These are phyloP conservation scores for Sinocyclocheilus grahami DNA, from an alignment of 2,113 vertebrate genomes.

Conservation along the genomic window DNA sequence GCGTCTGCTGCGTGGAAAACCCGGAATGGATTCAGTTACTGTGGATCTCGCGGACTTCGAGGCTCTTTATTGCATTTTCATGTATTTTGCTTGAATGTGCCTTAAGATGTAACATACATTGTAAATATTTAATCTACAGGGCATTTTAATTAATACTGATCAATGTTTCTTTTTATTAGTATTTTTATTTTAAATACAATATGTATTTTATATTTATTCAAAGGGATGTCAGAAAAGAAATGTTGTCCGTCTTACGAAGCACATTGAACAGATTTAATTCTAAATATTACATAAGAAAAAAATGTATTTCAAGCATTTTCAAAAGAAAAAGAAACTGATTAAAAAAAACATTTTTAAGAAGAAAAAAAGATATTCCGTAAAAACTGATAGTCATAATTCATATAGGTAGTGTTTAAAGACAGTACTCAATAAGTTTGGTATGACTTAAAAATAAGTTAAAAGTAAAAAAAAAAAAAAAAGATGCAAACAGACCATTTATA, in stretches of 20 bases:
- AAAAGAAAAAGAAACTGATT: not conserved
- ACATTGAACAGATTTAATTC: not conserved
- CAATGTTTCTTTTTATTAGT: not conserved
- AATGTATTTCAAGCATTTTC: not conserved
- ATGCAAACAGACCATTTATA: not conserved
- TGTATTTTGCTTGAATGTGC: not conserved
- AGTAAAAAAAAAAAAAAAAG: not conserved
- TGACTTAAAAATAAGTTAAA: not conserved
- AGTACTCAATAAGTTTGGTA: not conserved
- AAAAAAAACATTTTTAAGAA: not conserved
- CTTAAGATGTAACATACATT: not conserved
- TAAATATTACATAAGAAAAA: not conserved
- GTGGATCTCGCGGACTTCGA: not conserved
- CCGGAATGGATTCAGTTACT: slow-evolving; percentile 50
- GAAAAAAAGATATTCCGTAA: not conserved
- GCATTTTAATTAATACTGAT: not conserved
- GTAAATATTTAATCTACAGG: not conserved
- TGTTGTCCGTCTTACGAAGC: not conserved
- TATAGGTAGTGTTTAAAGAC: not conserved
- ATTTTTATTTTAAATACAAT: not conserved
- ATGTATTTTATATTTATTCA: not conserved
- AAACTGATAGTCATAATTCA: too few relatives aligned
- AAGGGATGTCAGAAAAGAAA: not conserved
- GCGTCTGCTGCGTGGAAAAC: slow-evolving; percentile 58
- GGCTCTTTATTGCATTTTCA: not conserved